Evolutionary conservation across 1,140 invertebrate genomes (phyloP).

Genomic region (Cyphomyrmex costatus): DNA sequence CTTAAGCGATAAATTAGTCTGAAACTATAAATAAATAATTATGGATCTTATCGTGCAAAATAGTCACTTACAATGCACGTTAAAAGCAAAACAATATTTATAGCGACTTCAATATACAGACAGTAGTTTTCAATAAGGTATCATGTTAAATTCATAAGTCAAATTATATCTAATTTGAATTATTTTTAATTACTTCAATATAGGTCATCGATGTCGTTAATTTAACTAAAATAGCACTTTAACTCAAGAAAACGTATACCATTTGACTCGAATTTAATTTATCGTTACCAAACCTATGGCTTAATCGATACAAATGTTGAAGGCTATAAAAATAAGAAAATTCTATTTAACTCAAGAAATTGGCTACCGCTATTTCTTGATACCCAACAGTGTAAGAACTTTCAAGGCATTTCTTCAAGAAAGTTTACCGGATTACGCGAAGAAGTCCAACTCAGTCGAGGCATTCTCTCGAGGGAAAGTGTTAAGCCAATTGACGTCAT

Average conservation of each 20-base stretch:
- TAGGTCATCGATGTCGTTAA: too few species aligned
- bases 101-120: background rate
- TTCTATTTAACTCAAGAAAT: too few species aligned
- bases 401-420: background rate
- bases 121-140: background rate
- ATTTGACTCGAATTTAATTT: too few species aligned
- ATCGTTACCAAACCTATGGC: too few species aligned
- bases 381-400: background rate
- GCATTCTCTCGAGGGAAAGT: constrained; percentile 82
- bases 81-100: constrained; percentile 6
- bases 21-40: background rate
- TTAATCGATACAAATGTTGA: too few species aligned
- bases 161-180: too few species aligned
- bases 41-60: background rate
- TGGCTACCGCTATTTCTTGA: too few species aligned
- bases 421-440: constrained; percentile 53
- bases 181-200: too few species aligned
- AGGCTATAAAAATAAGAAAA: too few species aligned
- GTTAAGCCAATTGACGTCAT: constrained; percentile 82
- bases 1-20: background rate
- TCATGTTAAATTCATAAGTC: too few species aligned
- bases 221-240: too few species aligned
- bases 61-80: background rate
- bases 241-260: too few species aligned
- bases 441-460: constrained; percentile 62